Conservation (phyloP, 2,797 vertebrate genomes). For the Lagodon rhomboides region DNA sequence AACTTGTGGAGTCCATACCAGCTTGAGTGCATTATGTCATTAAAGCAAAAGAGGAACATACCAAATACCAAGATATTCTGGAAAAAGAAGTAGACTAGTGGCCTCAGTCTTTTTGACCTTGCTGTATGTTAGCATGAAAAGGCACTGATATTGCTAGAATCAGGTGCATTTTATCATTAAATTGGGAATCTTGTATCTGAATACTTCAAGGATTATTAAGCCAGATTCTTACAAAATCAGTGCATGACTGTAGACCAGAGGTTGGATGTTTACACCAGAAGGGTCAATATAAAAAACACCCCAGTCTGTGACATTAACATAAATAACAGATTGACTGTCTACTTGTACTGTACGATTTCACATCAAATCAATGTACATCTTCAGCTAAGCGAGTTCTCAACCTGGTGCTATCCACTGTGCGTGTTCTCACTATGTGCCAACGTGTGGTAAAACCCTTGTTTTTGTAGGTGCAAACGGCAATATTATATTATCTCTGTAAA, state of each 20-base stretch:
- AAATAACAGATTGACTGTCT: conserved; percentile 29
- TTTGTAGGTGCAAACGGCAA: conserved; percentile 47
- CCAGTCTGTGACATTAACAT: conserved; percentile 37
- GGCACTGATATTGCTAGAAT: background rate
- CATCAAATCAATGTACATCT: conserved; percentile 42
- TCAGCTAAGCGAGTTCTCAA: conserved; percentile 70
- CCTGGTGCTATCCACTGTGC: conserved; percentile 72
- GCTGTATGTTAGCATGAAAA: background rate
- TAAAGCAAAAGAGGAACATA: too few species aligned
- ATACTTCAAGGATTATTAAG: background rate
- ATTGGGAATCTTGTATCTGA: background rate
- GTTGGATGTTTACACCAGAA: conserved; percentile 43
- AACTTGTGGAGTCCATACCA: too few species aligned
- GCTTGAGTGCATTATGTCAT: too few species aligned
- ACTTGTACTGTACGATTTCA: conserved; percentile 62
- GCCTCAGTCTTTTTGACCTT: too few species aligned
- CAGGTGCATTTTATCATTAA: conserved; percentile 4
- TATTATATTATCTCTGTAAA: conserved; percentile 57
- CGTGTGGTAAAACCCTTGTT: conserved; percentile 53
- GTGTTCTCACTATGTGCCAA: conserved; percentile 76
- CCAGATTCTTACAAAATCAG: background rate
- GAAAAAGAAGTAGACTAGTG: too few species aligned
- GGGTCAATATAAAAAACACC: conserved; percentile 27
- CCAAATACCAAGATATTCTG: too few species aligned
- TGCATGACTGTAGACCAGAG: conserved; percentile 12